Evolutionary conservation across 2,888 invertebrate genomes (phyloP), one percentile per base, ranked within the genome.

Genomic region (Allophyes oxyacanthae): DNA sequence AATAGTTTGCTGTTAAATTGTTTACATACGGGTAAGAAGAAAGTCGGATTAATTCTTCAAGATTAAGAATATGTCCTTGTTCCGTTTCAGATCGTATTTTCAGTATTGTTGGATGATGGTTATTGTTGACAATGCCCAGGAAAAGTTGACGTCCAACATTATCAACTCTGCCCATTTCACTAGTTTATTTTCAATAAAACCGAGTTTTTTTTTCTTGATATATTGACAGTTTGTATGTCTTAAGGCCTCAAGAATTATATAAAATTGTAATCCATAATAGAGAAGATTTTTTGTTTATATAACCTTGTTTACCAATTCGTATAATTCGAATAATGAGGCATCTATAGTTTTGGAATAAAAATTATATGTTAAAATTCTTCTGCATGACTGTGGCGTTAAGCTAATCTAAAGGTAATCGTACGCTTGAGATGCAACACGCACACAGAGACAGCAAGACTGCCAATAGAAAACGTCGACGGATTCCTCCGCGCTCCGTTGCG

Each of bases 161-260:
- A 37, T 64, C 52, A 53, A 64, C 52, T 70, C 25, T 49, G 42
- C 30, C 50, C 36, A 48, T 40, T 57, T 52, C 43, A 50, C 25
- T 60, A 57, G 41, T 61, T 68, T 68, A 61, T 61, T 67, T 75
- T 72, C 49, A 59, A 48, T 32, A 71, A 43, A 45, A 34, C 40
- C 51, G 50, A 64, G 20, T 57, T 70, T 41, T 20, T 20, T 20
- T 20, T 20, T n/a, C n/a, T 61, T 55, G 50, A 46, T 61, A 61
- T 72, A 72, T 75, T 71, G 67, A 62, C 56, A 57, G 36, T 58
- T 75, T 66, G 37, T 46, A 45, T 64, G 13, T 20, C 4, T 46
- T 55, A 9, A 45, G 43, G 30, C 54, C 25, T 40, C 61, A 46
- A 40, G 15, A 63, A 42, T 20, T 5, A 28, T 13, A 41, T 26